phyloP scores from a whole-genome alignment of 2,888 invertebrate species.

The Cantharis flavilabris region DNA sequence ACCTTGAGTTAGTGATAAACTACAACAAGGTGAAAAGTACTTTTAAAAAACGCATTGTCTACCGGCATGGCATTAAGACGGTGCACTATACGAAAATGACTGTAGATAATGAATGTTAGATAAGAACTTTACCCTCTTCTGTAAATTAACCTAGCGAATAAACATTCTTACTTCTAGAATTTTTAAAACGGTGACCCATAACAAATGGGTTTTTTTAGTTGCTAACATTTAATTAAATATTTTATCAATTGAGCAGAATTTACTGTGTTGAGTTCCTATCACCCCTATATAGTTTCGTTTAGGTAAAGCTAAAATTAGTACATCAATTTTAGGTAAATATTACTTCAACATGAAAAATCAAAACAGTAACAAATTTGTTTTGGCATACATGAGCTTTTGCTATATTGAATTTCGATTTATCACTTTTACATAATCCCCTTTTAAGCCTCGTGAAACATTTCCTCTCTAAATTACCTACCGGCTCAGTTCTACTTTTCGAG shows the following conservation, averaged over 20 bases:
- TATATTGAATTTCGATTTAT: not conserved
- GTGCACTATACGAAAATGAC: not conserved
- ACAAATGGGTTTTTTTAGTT: not conserved
- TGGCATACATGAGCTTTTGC: not conserved
- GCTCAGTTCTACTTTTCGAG: not conserved
- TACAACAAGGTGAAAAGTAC: not conserved
- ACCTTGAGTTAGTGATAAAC: not conserved
- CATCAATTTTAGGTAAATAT: not conserved
- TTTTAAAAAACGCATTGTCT: not conserved
- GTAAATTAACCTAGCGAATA: not conserved
- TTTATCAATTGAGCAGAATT: not conserved
- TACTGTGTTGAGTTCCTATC: not conserved
- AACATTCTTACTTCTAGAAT: not conserved
- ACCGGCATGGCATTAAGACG: too few species aligned
- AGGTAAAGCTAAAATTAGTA: not conserved
- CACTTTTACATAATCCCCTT: not conserved
- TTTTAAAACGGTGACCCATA: not conserved
- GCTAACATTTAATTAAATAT: not conserved
- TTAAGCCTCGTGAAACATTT: not conserved
- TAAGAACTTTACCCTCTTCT: not conserved
- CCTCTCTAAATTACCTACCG: not conserved
- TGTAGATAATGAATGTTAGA: not conserved
- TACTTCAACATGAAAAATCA: not conserved
- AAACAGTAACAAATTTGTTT: not conserved
- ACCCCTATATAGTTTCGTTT: not conserved